These are phyloP conservation scores for Pipistrellus nathusii DNA, from an alignment of 2,797 vertebrate genomes.

Conservation along the genomic window DNA sequence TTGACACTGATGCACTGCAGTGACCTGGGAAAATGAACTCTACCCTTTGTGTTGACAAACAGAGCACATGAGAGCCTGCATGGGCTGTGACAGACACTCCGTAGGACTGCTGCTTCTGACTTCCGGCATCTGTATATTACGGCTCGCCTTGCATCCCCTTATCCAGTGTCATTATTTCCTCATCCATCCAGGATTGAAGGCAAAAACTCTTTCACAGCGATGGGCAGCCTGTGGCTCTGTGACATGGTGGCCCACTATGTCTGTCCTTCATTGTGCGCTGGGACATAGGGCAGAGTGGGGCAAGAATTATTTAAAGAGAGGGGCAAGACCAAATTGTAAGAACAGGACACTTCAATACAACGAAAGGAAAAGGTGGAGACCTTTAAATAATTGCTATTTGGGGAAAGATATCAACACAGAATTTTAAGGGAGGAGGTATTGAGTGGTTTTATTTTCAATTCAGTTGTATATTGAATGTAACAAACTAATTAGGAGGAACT, in stretches of 20 bases:
- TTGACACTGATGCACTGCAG: neutral
- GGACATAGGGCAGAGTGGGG: neutral
- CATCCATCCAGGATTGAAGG: neutral
- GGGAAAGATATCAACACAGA: neutral
- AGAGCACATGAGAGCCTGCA: neutral
- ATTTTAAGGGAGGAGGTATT: neutral
- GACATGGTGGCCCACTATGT: accelerated
- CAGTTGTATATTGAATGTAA: neutral
- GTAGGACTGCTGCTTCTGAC: neutral
- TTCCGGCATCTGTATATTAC: neutral
- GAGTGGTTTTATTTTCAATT: neutral
- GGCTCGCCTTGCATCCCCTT: neutral
- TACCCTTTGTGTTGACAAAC: neutral
- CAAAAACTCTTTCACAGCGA: neutral
- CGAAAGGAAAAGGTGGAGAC: neutral
- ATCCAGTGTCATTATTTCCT: neutral
- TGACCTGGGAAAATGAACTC: neutral
- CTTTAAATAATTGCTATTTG: neutral
- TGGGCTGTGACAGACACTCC: neutral
- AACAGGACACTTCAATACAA: neutral
- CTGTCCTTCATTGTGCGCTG: neutral
- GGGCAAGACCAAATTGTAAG: conserved; percentile 26
- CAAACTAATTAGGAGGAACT: neutral
- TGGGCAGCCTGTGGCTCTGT: neutral
- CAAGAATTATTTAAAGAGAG: neutral